Percentiles rank a stretch among this genome's conserved stretches.
phyloP scores from a whole-genome alignment of 2,888 invertebrate species.

The Uloborus plumipes region DNA sequence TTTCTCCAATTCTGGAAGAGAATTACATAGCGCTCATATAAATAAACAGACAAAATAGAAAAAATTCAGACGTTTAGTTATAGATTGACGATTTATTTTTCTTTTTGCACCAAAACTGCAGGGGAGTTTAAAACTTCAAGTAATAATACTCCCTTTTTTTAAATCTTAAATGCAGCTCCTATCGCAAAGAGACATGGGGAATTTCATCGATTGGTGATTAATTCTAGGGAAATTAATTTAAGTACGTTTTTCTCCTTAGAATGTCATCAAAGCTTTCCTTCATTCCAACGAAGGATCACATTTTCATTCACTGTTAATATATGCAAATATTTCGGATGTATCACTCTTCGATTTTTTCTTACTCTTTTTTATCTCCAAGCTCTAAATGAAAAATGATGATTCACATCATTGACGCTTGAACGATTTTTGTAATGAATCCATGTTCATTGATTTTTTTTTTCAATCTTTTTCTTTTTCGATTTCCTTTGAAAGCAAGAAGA shows the following conservation, averaged over 20 bases:
- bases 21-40: too few relatives aligned
- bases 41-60: too few relatives aligned
- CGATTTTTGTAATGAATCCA: slow-evolving; percentile 51
- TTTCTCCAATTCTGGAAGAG: too few relatives aligned
- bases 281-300: background rate
- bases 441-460: slow-evolving; percentile 47
- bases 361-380: slow-evolving; percentile 1
- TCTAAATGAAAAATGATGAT: slow-evolving; percentile 56
- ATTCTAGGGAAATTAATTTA: slow-evolving; percentile 48
- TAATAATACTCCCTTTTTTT: too few relatives aligned
- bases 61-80: too few relatives aligned
- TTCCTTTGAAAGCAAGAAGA: too few relatives aligned
- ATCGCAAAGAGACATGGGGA: too few relatives aligned
- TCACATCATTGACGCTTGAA: slow-evolving; percentile 36
- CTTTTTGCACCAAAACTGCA: too few relatives aligned
- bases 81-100: too few relatives aligned
- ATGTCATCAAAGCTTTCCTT: slow-evolving; percentile 7
- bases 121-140: too few relatives aligned
- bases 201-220: slow-evolving; percentile 54
- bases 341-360: background rate
- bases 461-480: slow-evolving; percentile 15
- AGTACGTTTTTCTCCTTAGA: slow-evolving; percentile 20
- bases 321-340: slow-evolving; percentile 41
- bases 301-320: slow-evolving; percentile 36
- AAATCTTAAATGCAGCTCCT: too few relatives aligned